A percentile compares a stretch with the other conserved stretches of the same genome.
phyloP scores from a whole-genome alignment of 2,797 vertebrate species.

The Mormyrops boulengeri region DNA sequence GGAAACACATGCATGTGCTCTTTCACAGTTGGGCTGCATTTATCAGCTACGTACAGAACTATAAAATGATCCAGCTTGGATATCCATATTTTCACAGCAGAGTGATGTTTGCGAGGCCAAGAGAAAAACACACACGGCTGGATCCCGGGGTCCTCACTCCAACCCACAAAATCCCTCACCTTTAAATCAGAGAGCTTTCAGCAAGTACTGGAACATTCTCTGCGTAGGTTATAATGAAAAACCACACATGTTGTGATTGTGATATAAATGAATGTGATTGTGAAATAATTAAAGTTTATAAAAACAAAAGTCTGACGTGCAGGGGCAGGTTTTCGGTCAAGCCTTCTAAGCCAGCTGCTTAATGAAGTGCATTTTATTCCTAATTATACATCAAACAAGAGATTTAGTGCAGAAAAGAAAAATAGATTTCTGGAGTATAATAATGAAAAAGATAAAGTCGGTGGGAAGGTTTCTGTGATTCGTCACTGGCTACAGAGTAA shows the following conservation, averaged over 20 bases:
- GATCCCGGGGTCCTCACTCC: not conserved
- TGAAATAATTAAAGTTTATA: not conserved
- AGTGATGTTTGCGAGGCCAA: not conserved
- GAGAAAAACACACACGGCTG: not conserved
- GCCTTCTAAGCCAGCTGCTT: not conserved
- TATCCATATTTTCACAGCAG: not conserved
- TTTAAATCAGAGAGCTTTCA: not conserved
- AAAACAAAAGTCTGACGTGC: not conserved
- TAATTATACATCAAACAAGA: not conserved
- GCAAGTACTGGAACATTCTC: not conserved
- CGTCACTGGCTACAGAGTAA: not conserved
- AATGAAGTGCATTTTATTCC: not conserved
- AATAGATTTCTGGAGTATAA: not conserved
- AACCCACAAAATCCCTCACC: not conserved
- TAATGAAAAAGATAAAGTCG: not conserved
- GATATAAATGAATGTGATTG: not conserved
- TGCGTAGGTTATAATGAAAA: not conserved
- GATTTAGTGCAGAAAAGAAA: not conserved
- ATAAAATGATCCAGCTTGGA: not conserved
- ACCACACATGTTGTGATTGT: not conserved
- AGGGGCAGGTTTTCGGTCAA: not conserved
- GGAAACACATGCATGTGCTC: not conserved
- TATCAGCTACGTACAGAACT: not conserved
- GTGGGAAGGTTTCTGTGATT: not conserved
- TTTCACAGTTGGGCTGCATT: not conserved